These are phyloP conservation scores for Sebastiscus tertius DNA, from an alignment of 2,797 vertebrate species.

Conservation along the genomic window DNA sequence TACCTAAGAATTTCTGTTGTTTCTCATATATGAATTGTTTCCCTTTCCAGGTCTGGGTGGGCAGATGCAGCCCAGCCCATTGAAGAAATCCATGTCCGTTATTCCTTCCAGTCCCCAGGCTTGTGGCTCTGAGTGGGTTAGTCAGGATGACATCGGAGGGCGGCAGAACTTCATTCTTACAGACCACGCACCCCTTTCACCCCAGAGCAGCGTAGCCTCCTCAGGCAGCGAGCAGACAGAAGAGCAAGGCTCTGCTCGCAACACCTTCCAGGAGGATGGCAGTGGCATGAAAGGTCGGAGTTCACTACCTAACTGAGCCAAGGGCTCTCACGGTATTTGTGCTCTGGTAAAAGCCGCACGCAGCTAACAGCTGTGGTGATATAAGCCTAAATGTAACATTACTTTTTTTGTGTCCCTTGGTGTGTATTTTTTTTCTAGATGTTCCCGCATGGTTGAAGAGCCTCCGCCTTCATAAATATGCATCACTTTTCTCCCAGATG, in stretches of 20 bases:
- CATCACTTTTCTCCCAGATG: constrained; percentile 95
- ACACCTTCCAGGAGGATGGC: constrained; percentile 95
- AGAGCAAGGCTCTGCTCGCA: constrained; percentile 87
- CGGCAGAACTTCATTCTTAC: constrained; percentile 83
- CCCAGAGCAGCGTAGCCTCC: constrained; percentile 96
- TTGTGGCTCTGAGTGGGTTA: constrained; percentile 89
- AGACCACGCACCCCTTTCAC: constrained; percentile 93
- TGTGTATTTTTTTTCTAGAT: constrained; percentile 79
- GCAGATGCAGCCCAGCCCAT: constrained; percentile 90
- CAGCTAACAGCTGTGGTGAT: constrained; percentile 30
- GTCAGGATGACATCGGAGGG: constrained; percentile 85
- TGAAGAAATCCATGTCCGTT: constrained; percentile 91
- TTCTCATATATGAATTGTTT: constrained; percentile 21
- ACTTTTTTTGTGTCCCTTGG: not conserved
- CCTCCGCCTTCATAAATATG: constrained; percentile 96
- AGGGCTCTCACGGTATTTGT: not conserved
- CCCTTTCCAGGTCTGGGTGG: constrained; percentile 83
- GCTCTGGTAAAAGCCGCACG: constrained; percentile 11
- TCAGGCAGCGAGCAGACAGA: constrained; percentile 97
- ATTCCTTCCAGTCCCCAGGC: constrained; percentile 87
- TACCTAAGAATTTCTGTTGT: not conserved
- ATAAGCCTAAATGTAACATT: constrained; percentile 4
- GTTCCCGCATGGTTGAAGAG: constrained; percentile 97
- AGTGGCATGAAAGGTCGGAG: constrained; percentile 96
- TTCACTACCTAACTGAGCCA: constrained; percentile 8